Evolutionary conservation across 2,113 vertebrate species (phyloP).

Genomic region (Platichthys stellatus): DNA sequence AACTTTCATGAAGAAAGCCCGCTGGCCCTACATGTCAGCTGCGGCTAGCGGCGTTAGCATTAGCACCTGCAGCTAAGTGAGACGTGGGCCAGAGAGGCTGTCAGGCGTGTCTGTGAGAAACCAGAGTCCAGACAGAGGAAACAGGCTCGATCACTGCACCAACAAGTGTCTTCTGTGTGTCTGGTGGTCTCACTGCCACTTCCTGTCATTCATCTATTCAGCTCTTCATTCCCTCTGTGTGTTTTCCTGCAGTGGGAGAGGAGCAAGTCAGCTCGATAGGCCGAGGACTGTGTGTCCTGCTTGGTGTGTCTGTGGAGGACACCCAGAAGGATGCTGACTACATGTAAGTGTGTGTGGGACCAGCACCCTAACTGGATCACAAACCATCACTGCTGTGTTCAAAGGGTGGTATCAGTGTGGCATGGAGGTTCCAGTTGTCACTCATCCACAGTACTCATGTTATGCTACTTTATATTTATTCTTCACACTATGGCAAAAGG

Average conservation of each 20-base stretch:
- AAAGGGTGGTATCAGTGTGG: not conserved
- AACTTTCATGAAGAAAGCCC: too few relatives aligned
- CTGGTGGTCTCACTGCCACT: not conserved
- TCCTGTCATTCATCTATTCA: not conserved
- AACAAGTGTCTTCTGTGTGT: not conserved
- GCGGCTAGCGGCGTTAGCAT: conserved; percentile 52
- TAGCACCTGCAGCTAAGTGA: conserved; percentile 25
- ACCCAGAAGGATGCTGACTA: conserved; percentile 93
- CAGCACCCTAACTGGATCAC: not conserved
- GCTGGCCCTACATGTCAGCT: conserved; percentile 1
- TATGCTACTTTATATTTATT: too few relatives aligned
- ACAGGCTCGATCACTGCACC: not conserved
- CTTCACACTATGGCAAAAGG: too few relatives aligned
- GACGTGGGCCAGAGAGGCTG: not conserved
- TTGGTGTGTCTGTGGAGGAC: conserved; percentile 94
- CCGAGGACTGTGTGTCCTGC: conserved; percentile 91
- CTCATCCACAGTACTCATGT: too few relatives aligned
- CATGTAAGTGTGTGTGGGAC: conserved; percentile 87
- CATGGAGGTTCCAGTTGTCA: too few relatives aligned
- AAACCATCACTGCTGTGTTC: not conserved
- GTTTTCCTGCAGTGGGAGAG: conserved; percentile 85
- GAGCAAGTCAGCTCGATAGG: conserved; percentile 94
- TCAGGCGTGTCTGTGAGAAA: not conserved
- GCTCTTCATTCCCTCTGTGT: not conserved
- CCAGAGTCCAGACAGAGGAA: not conserved